Evolutionary conservation across 2,113 vertebrate species (phyloP).

Genomic region (Oxygymnocypris stewartii): DNA sequence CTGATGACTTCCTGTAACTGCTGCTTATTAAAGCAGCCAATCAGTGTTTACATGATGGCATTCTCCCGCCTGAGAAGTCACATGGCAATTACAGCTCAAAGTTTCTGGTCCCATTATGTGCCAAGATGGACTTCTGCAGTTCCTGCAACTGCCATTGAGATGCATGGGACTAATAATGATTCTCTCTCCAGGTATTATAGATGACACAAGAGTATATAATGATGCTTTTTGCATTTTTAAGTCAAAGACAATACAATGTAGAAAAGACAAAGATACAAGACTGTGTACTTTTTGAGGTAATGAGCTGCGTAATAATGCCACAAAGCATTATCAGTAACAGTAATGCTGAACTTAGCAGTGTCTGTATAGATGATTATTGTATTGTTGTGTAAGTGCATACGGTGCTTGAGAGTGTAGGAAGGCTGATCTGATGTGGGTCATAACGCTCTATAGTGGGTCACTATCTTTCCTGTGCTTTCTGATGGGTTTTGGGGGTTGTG

Average conservation of each 20-base stretch:
- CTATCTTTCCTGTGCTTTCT: not conserved
- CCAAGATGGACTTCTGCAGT: not conserved
- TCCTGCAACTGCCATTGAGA: not conserved
- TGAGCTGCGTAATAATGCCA: not conserved
- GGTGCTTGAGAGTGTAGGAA: not conserved
- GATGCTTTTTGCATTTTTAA: not conserved
- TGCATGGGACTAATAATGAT: too few relatives aligned
- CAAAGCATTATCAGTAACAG: not conserved
- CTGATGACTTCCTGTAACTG: conserved; percentile 10
- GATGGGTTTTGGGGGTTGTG: not conserved
- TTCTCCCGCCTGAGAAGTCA: not conserved
- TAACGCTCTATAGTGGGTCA: not conserved
- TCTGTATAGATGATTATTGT: not conserved
- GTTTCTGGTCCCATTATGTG: not conserved
- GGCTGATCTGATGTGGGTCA: not conserved
- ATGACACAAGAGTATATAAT: not conserved
- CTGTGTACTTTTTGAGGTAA: not conserved
- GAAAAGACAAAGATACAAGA: not conserved
- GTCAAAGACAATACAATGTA: not conserved
- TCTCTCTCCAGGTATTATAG: too few relatives aligned
- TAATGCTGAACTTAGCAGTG: not conserved
- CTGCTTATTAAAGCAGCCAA: not conserved
- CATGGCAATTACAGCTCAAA: not conserved
- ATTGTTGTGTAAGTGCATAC: not conserved
- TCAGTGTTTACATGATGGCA: conserved; percentile 3